Evolutionary conservation across 2,888 invertebrate genomes (phyloP), one percentile per base, ranked within the genome.

Genomic region (Cephus spinipes): DNA sequence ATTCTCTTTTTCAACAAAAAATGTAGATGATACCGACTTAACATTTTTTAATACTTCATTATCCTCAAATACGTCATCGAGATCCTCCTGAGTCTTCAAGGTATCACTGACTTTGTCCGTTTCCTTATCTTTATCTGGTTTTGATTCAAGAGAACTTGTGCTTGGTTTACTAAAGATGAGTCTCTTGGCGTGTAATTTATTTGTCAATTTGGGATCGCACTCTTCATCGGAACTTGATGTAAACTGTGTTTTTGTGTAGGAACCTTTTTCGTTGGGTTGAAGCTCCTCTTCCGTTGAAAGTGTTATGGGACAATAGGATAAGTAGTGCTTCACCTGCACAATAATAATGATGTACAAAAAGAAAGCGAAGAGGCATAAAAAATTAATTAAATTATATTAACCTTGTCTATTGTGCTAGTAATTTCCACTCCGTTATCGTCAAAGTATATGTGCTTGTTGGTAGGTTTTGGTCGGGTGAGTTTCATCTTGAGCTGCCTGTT

Each of bases 371-470:
- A 55, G 23, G 1, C 23, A 23, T 9, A 9, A 23, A 55, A 2
- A 23, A 55, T 55, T 36, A 73, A 74, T 69, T 74, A 77, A 40
- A 73, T 73, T 55, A 77, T 35, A 76, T 75, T 82, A 79, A 90
- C 91, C 89, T 91, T 91, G 73, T 92, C 89, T 82, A 92, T 87
- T 75, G 91, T 89, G 77, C 90, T 92, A 3, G 89, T 86, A 69
- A 92, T 90, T 82, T 93, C 92, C 82, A 94, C 94, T 0, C 95
- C 95, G 83, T 95, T 95, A 74, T 95, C 95, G 87, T 95, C 95
- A 84, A 95, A 95, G 84, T 94, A 94, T 15, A 93, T 94, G 87
- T 95, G 95, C 85, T 92, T 94, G 11, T 93, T 91, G 84, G 92
- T 92, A 76, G 92, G 89, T 68, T 93, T 89, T 0, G 93, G 92